Conservation (phyloP, 2,888 invertebrate species). For the Brachypalpus laphriformis region DNA sequence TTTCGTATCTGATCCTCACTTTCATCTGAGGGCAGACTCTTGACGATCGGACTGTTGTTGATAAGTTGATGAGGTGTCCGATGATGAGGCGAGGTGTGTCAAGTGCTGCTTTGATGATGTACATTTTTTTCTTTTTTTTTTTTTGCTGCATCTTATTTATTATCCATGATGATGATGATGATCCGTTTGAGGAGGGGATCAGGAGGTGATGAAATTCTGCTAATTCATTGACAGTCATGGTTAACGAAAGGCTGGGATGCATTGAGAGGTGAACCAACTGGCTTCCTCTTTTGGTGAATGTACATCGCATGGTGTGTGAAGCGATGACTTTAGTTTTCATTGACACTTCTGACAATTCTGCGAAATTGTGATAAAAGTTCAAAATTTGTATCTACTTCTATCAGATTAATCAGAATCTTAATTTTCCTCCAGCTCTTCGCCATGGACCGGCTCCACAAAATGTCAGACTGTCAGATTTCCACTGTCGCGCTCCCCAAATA, state of each 20-base stretch:
- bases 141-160: slow-evolving; percentile 51
- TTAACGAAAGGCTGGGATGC: not conserved
- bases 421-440: no score
- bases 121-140: slow-evolving; percentile 27
- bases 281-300: slow-evolving; percentile 23
- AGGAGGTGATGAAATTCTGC: slow-evolving; percentile 55
- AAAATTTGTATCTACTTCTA: no score
- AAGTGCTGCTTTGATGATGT: slow-evolving; percentile 72
- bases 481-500: not conserved
- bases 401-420: no score
- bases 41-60: slow-evolving; percentile 60
- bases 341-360: slow-evolving; percentile 12
- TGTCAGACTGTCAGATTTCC: slow-evolving; percentile 9
- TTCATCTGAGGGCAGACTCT: slow-evolving; percentile 56
- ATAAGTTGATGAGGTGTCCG: slow-evolving; percentile 72
- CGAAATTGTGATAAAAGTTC: not conserved
- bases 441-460: slow-evolving; percentile 4
- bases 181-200: slow-evolving; percentile 31
- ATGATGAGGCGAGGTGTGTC: slow-evolving; percentile 72
- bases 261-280: not conserved
- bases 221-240: slow-evolving; percentile 52
- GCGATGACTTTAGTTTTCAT: not conserved
- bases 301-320: not conserved
- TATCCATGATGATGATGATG: slow-evolving; percentile 26
- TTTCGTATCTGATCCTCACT: slow-evolving; percentile 59